A percentile compares a stretch with the other conserved stretches of the same genome.
Conservation (phyloP, 2,888 invertebrate genomes). For the Bellardia bayeri region DNA sequence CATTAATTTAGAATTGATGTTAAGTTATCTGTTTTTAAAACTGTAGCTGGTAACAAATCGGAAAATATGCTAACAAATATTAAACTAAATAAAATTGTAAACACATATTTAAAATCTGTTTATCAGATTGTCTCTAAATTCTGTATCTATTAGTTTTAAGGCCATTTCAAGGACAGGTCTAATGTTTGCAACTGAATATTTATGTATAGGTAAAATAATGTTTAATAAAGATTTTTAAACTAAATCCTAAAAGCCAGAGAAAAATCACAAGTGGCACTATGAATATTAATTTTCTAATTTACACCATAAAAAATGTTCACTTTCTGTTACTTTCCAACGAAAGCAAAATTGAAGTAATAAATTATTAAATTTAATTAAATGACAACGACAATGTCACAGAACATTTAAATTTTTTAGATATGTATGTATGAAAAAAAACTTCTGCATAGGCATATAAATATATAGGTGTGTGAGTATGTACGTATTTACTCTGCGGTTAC, state of each 20-base stretch:
- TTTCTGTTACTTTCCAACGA: constrained; percentile 55
- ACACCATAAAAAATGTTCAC: constrained; percentile 73
- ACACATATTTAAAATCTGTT: too few relatives aligned
- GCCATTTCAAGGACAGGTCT: too few relatives aligned
- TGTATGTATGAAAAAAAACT: too few relatives aligned
- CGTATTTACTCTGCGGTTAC: constrained; percentile 51
- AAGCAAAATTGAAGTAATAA: constrained; percentile 75
- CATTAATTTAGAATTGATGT: too few relatives aligned
- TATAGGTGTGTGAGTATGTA: not conserved
- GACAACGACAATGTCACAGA: constrained; percentile 73
- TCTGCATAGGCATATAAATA: too few relatives aligned
- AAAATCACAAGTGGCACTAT: constrained; percentile 73
- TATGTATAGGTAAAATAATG: not conserved
- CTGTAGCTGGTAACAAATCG: too few relatives aligned
- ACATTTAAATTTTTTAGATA: constrained; percentile 19
- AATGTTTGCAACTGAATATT: too few relatives aligned
- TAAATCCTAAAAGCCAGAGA: constrained; percentile 11
- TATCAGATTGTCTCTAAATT: too few relatives aligned
- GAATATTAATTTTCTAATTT: constrained; percentile 81
- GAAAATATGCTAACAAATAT: too few relatives aligned
- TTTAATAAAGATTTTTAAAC: not conserved
- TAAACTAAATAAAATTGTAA: too few relatives aligned
- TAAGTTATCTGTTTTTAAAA: too few relatives aligned
- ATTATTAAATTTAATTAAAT: constrained; percentile 83
- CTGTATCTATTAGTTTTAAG: too few relatives aligned